Conservation (phyloP, 2,888 invertebrate species). For the Lepidonotus clava region DNA sequence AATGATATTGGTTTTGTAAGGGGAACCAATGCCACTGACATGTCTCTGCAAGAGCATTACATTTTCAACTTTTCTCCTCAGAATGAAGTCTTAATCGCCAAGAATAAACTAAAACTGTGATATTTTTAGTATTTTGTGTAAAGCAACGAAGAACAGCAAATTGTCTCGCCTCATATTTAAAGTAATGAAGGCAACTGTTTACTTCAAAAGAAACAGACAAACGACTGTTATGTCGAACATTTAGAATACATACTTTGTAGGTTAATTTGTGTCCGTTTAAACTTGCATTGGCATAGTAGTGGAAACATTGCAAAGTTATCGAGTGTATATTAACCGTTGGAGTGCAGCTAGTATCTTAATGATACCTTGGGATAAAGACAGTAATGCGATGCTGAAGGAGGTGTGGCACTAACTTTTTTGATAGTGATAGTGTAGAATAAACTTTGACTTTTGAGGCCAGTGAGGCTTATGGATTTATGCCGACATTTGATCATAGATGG, state of each 20-base stretch:
- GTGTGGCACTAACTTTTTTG: neutral
- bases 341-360: constrained; percentile 25
- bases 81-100: too few relatives aligned
- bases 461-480: neutral
- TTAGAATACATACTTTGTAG: neutral
- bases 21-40: constrained; percentile 10
- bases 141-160: neutral
- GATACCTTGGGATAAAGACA: neutral
- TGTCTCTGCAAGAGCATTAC: constrained; percentile 24
- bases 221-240: neutral
- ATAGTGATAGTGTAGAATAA: too few relatives aligned
- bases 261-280: neutral
- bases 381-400: neutral
- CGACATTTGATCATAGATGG: neutral
- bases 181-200: too few relatives aligned
- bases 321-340: constrained; percentile 11
- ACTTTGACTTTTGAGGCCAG: too few relatives aligned
- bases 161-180: neutral
- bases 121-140: neutral
- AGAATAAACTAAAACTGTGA: constrained; percentile 30
- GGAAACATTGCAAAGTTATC: neutral
- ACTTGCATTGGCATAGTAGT: constrained; percentile 34
- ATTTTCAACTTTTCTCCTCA: neutral
- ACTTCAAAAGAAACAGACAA: neutral
- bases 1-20: neutral